Conservation (phyloP, 1,140 invertebrate genomes). For the Tenebrio molitor region DNA sequence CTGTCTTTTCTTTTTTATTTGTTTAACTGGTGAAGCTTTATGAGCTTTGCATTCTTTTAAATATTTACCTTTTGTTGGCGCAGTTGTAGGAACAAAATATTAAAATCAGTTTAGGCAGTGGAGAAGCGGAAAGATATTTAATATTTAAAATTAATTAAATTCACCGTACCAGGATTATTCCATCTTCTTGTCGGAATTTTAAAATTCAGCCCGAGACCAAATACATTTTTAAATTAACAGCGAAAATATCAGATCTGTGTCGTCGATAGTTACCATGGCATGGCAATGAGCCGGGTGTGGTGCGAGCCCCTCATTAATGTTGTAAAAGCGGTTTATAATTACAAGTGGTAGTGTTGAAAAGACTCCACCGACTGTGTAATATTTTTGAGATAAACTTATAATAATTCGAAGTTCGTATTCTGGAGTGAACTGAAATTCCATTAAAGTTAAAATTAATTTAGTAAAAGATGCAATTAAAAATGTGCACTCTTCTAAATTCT, state of each 20-base stretch:
- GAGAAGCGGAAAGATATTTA: conserved; percentile 17
- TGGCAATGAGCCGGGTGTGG: too few relatives aligned
- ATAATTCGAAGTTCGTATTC: background rate
- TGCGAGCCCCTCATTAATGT: too few relatives aligned
- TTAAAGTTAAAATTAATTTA: conserved; percentile 37
- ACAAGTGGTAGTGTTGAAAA: too few relatives aligned
- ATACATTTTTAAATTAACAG: background rate
- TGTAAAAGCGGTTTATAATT: too few relatives aligned
- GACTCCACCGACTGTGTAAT: too few relatives aligned
- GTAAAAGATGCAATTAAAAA: conserved; percentile 43
- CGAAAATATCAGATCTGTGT: background rate
- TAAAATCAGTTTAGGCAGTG: background rate
- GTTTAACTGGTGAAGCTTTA: background rate
- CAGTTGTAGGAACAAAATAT: conserved; percentile 16
- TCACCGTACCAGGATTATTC: background rate
- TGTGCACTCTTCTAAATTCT: conserved; percentile 40
- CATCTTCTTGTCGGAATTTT: background rate
- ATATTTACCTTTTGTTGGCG: conserved; percentile 14
- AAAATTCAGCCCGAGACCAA: background rate
- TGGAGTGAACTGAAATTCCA: conserved; percentile 4
- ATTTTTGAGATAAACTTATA: conserved; percentile 5
- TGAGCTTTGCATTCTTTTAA: conserved; percentile 14
- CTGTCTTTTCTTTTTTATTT: background rate
- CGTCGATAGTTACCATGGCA: too few relatives aligned
- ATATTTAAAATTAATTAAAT: conserved; percentile 35